These are phyloP conservation scores for Microctonus brassicae DNA, from an alignment of 2,888 invertebrate species.

Conservation along the genomic window DNA sequence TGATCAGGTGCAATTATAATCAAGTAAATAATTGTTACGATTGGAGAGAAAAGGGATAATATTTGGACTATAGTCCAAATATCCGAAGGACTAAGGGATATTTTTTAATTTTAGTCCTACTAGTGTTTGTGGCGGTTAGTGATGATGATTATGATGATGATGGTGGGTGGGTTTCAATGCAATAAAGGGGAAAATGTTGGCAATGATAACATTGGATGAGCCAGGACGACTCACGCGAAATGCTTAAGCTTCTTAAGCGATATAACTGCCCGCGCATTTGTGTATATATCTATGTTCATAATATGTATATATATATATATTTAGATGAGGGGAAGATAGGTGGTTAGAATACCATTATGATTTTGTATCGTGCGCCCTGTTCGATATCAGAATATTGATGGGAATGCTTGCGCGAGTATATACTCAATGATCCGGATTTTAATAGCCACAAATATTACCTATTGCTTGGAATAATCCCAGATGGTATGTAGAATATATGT, in stretches of 20 bases:
- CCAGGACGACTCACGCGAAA: constrained; percentile 15
- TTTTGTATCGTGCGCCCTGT: constrained; percentile 2
- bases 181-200: neutral
- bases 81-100: constrained; percentile 44
- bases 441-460: constrained; percentile 7
- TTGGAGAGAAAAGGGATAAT: constrained; percentile 32
- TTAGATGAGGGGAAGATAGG: neutral
- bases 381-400: constrained; percentile 21
- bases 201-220: constrained; percentile 16
- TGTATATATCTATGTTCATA: neutral
- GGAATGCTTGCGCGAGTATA: neutral
- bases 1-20: constrained; percentile 67
- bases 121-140: neutral
- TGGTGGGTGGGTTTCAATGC: neutral
- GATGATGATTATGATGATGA: neutral
- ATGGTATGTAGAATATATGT: neutral
- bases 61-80: constrained; percentile 45
- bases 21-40: constrained; percentile 65
- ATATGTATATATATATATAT: neutral
- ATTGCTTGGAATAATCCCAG: neutral
- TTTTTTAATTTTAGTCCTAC: constrained; percentile 4
- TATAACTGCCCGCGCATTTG: neutral
- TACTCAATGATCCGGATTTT: constrained; percentile 20
- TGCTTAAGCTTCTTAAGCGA: constrained; percentile 34
- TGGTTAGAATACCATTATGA: neutral